These are phyloP conservation scores for Metalampra italica DNA, from an alignment of 2,888 invertebrate genomes.

Conservation along the genomic window DNA sequence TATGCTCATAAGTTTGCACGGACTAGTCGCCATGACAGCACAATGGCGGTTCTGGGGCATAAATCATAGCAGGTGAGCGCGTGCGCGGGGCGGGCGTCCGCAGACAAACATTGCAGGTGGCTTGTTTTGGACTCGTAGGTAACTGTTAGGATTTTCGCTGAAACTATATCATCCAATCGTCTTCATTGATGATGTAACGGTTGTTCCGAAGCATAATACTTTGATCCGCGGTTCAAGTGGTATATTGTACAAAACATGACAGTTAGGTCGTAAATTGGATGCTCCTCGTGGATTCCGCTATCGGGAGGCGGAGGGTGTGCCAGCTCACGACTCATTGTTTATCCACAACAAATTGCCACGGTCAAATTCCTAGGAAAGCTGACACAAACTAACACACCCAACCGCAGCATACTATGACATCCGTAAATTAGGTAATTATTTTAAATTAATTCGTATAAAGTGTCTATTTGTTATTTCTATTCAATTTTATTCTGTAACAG, in stretches of 20 bases:
- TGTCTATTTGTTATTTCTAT: no score
- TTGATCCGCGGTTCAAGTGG: conserved; percentile 5
- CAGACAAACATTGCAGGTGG: conserved; percentile 37
- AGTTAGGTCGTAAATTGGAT: conserved; percentile 64
- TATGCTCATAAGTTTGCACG: conserved; percentile 56
- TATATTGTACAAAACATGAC: conserved; percentile 44
- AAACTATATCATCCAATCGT: conserved; percentile 1
- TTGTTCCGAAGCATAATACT: conserved; percentile 2
- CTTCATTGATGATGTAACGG: conserved; percentile 4
- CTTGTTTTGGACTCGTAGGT: conserved; percentile 35
- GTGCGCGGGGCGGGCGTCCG: conserved; percentile 37
- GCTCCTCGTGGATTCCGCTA: conserved; percentile 57
- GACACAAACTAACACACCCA: conserved; percentile 37
- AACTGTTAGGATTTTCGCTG: conserved; percentile 12
- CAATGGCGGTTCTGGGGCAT: conserved; percentile 56
- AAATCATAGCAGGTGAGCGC: conserved; percentile 70
- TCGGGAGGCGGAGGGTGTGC: conserved; percentile 55
- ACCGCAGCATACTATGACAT: conserved; percentile 19
- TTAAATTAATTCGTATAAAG: no score
- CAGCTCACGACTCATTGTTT: conserved; percentile 71
- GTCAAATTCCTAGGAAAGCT: conserved; percentile 53
- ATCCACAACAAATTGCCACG: conserved; percentile 64
- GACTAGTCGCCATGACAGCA: conserved; percentile 53
- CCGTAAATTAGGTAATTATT: no score
- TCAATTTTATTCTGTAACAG: not conserved